Base-by-base conservation (phyloP, 2,113 vertebrate genomes). In the Pionites leucogaster region DNA sequence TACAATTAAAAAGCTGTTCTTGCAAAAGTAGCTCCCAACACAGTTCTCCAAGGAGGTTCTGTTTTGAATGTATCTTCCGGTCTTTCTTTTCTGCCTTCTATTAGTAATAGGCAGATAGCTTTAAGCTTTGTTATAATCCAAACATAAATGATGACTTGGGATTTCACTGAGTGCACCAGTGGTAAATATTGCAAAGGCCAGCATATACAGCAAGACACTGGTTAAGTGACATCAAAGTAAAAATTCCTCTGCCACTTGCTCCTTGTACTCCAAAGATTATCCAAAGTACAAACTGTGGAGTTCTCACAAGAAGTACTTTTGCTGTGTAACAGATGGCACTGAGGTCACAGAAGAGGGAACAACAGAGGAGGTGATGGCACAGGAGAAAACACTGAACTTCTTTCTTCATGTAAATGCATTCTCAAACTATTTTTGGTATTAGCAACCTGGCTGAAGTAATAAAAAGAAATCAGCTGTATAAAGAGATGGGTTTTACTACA, bases 181-280 rank as follows among this genome's bases (percentile, higher is more conserved):
- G 59, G 64, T 41, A 90, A 70, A 69, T 96, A 97, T 18, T 52
- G 96, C 15, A 93, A 90, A 5, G 97, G 97, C 92, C 93, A 96
- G 83, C 97, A 97, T 42, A 98, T 50, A 97, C 83, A 29, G 84
- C 94, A 82, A 97, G 53, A 42, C 91, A 96, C 11, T 65, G 84
- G 69, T 97, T 96, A 79, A 98, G 31, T n/a, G 94, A 85, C 97
- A 98, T 98, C 63, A 98, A 86, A 64, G 95, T 93, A 81, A 98
- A 88, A 82, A 60, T 16, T 98, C 80, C 91, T 95, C 96, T 85
- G 37, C 96, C 97, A 42, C 86, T 82, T 64, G 80, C 91, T 64
- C 96, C 82, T 95, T 98, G 97, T 27, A 93, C 25, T 59, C 96
- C 95, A 46, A 97, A 98, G 25, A 98, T 76, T 46, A 97, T 64